Evolutionary conservation across 2,888 invertebrate species (phyloP).

Genomic region (Hesperia comma): DNA sequence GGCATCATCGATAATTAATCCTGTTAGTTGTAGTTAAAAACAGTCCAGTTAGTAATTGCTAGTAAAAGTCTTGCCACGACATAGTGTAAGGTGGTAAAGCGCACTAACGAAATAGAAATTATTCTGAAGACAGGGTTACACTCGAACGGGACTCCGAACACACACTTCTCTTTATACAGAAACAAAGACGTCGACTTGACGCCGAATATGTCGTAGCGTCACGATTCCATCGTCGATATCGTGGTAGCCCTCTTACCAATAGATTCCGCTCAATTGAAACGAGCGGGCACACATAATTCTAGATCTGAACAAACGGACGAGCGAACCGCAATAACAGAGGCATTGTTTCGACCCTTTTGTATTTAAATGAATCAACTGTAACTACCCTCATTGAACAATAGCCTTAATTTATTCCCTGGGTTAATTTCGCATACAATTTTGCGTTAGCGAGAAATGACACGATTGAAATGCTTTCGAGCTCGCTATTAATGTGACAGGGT

Average conservation of each 20-base stretch:
- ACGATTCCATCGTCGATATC: not conserved
- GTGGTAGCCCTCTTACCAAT: slow-evolving; percentile 3
- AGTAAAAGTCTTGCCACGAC: too few species aligned
- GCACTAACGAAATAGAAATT: too few species aligned
- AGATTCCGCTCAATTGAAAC: slow-evolving; percentile 21
- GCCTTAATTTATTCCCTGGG: slow-evolving; percentile 62
- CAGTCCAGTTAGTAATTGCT: too few species aligned
- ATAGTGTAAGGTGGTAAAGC: too few species aligned
- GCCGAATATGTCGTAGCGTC: too few species aligned
- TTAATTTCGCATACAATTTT: slow-evolving; percentile 64
- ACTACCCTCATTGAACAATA: slow-evolving; percentile 53
- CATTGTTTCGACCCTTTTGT: slow-evolving; percentile 47
- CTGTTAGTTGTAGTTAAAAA: too few species aligned
- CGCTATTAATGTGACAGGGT: slow-evolving; percentile 13
- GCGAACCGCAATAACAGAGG: slow-evolving; percentile 33
- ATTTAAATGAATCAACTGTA: slow-evolving; percentile 53
- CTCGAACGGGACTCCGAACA: too few species aligned
- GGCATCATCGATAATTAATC: too few species aligned
- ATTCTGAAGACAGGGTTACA: too few species aligned
- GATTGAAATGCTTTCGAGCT: slow-evolving; percentile 32
- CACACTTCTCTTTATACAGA: too few species aligned
- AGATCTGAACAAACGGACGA: slow-evolving; percentile 32
- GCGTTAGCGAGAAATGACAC: slow-evolving; percentile 46
- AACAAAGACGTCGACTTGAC: too few species aligned
- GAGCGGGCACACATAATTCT: slow-evolving; percentile 26